Conservation (phyloP, 2,797 vertebrate genomes). For the Gadopsis bispinosus region DNA sequence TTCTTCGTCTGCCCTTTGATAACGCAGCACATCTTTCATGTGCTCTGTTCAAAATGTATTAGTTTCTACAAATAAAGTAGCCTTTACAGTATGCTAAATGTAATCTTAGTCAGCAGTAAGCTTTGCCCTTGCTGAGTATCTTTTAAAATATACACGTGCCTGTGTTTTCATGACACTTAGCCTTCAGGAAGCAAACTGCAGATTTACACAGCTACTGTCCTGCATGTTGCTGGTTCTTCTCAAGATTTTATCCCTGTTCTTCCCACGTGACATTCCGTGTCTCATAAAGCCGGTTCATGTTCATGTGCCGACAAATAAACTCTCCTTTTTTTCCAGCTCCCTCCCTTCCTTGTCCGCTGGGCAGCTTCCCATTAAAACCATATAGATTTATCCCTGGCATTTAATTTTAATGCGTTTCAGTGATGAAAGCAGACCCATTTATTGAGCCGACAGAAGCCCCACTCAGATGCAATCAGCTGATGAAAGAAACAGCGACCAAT, state of each 20-base stretch:
- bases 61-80: slow-evolving; percentile 53
- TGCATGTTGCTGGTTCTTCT: not conserved
- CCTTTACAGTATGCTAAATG: slow-evolving; percentile 50
- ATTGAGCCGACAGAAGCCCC: slow-evolving; percentile 34
- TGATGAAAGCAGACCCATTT: slow-evolving; percentile 51
- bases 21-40: slow-evolving; percentile 52
- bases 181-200: slow-evolving; percentile 18
- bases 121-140: slow-evolving; percentile 11
- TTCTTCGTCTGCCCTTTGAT: slow-evolving; percentile 42
- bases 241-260: slow-evolving; percentile 10
- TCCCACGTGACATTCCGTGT: slow-evolving; percentile 34
- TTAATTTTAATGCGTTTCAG: slow-evolving; percentile 60
- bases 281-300: slow-evolving; percentile 34
- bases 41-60: slow-evolving; percentile 58
- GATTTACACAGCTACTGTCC: not conserved
- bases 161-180: slow-evolving; percentile 40
- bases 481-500: slow-evolving; percentile 36
- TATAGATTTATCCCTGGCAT: slow-evolving; percentile 56
- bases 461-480: slow-evolving; percentile 41
- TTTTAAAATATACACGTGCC: slow-evolving; percentile 21
- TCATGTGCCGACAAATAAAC: slow-evolving; percentile 42
- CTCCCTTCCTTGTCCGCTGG: slow-evolving; percentile 10
- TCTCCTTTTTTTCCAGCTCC: slow-evolving; percentile 32
- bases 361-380: slow-evolving; percentile 34
- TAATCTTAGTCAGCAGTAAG: slow-evolving; percentile 51